These are phyloP conservation scores for Adelosebastes latens DNA, from an alignment of 2,797 vertebrate species.

Conservation along the genomic window DNA sequence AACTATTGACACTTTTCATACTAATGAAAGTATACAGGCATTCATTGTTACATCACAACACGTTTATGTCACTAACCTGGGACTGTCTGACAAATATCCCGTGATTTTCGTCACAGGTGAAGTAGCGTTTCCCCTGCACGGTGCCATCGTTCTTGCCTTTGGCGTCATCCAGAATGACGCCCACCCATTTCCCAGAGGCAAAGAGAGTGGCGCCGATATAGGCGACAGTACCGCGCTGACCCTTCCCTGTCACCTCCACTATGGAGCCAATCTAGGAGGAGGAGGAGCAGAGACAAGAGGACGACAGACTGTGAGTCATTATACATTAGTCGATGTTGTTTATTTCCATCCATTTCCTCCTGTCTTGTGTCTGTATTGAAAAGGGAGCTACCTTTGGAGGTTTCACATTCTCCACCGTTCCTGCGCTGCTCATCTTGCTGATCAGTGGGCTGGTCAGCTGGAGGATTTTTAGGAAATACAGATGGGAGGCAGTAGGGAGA, in stretches of 20 bases:
- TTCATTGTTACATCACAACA: not conserved
- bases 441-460: slow-evolving; percentile 84
- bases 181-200: slow-evolving; percentile 97
- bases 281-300: not conserved
- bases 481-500: not conserved
- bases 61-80: slow-evolving; percentile 83
- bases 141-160: slow-evolving; percentile 98
- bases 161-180: slow-evolving; percentile 94
- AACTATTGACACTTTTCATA: not conserved
- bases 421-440: slow-evolving; percentile 89
- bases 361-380: not conserved
- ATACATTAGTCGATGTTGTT: not conserved
- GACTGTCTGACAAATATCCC: slow-evolving; percentile 97
- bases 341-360: not conserved
- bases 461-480: slow-evolving; percentile 44
- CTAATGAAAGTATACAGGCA: not conserved
- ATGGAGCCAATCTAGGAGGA: slow-evolving; percentile 87
- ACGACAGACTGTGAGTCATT: not conserved
- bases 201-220: slow-evolving; percentile 97
- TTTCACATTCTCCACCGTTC: slow-evolving; percentile 83
- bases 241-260: slow-evolving; percentile 97
- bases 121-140: slow-evolving; percentile 95
- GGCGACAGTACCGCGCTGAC: slow-evolving; percentile 93
- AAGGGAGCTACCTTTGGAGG: slow-evolving; percentile 80
- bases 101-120: slow-evolving; percentile 94